Base-by-base conservation (phyloP, 2,888 invertebrate genomes). In the Drosophila pseudotalamancana region DNA sequence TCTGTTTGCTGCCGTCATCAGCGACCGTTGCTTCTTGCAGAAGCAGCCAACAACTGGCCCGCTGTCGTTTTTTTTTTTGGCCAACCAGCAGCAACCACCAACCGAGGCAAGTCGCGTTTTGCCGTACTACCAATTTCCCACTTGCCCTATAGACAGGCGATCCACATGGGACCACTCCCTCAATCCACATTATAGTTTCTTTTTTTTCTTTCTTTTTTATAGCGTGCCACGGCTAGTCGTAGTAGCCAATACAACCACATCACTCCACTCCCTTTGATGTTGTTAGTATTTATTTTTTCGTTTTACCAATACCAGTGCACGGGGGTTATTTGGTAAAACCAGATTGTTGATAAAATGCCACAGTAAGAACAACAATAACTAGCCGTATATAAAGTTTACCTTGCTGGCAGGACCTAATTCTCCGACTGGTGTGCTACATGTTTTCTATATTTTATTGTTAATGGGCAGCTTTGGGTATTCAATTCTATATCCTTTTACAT, bases 291-390 rank as follows among this genome's bases (percentile, higher is more conserved):
- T 23, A 32, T 46, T 43, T 12, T 12, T 50, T 34, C n/a, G n/a
- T 43, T 40, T 25, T 43, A 73, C 66, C 66, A 56, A 66, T 57
- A 61, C 48, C 54, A 66, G 67, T 67, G 67, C 63, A 56, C 48
- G 61, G 68, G 69, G 69, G 68, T 75, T 88, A 75, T 84, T 89
- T 86, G 73, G 82, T 76, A 82, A 84, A 89, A 84, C 81, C 82
- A 77, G 88, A 88, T 88, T 89, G 82, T 75, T 88, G 89, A 88
- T 89, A 89, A 88, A 71, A 74, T 80, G 83, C 61, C 61, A 71
- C 62, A 65, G 63, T 63, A 70, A 42, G 51, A 69, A 59, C 60
- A 53, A 53, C 59, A 71, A 62, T 68, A 71, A 68, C 53, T 66
- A 34, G 60, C 63, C 45, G 61, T 65, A 75, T 61, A 75, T 66